These are phyloP conservation scores for Macrotrachela quadricornifera DNA, from an alignment of 1,140 invertebrate genomes.

Conservation along the genomic window DNA sequence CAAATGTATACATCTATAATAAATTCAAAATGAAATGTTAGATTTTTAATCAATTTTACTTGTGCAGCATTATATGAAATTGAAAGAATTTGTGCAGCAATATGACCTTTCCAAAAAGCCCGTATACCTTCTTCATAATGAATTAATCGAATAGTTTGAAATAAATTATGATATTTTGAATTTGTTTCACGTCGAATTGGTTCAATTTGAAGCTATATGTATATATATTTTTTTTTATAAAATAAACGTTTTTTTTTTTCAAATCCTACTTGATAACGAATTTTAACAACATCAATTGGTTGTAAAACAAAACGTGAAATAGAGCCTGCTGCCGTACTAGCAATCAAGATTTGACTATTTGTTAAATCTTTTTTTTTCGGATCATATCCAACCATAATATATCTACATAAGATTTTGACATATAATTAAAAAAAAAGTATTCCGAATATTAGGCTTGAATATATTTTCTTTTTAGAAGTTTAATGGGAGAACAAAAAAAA, in stretches of 20 bases:
- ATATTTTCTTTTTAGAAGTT: no score
- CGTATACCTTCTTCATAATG: conserved; percentile 56
- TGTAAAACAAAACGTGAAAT: conserved; percentile 58
- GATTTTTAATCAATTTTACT: conserved; percentile 24
- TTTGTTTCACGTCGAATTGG: not conserved
- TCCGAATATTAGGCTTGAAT: no score
- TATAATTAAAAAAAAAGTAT: no score
- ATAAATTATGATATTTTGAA: conserved; percentile 61
- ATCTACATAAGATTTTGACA: no score
- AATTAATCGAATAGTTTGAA: conserved; percentile 52
- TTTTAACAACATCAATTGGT: conserved; percentile 71
- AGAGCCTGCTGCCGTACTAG: conserved; percentile 34
- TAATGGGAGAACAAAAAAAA: no score
- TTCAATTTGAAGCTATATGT: no score
- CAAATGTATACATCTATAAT: no score
- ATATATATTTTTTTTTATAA: no score
- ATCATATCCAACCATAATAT: conserved; percentile 7
- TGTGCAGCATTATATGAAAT: conserved; percentile 64
- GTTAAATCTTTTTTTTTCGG: conserved; percentile 4
- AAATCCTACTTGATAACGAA: conserved; percentile 59
- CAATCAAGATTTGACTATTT: not conserved
- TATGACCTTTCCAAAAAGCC: conserved; percentile 73
- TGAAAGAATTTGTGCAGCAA: conserved; percentile 71
- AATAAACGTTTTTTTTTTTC: no score
- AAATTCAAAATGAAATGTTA: no score